These are phyloP conservation scores for Sterrhoptilus dennistouni DNA, from an alignment of 2,113 vertebrate species.

Conservation along the genomic window DNA sequence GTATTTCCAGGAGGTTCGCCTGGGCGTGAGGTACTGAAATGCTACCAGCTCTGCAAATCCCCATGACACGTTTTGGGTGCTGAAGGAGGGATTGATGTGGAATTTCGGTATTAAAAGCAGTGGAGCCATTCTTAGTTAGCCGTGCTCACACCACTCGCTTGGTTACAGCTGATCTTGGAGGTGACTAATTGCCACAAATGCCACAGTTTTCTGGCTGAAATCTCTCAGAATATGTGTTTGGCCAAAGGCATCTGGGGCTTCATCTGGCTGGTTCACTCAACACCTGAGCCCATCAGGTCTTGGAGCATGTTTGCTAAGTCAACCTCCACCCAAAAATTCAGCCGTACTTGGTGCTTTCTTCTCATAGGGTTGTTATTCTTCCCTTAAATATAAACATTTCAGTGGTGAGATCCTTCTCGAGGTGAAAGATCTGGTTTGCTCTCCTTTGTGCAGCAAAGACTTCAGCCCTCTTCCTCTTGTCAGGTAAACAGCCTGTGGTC, in stretches of 20 bases:
- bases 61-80: fast-evolving
- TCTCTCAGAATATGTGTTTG: neutral
- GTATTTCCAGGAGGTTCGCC: fast-evolving
- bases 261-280: neutral
- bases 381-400: neutral
- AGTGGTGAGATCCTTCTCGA: neutral
- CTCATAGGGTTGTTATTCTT: neutral
- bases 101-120: neutral
- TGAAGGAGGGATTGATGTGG: neutral
- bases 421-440: neutral
- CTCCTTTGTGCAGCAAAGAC: neutral
- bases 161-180: neutral
- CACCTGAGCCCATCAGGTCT: fast-evolving
- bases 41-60: neutral
- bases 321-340: neutral
- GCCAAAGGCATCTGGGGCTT: neutral
- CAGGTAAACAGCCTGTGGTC: slow-evolving; percentile 24
- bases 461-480: neutral
- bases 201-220: neutral
- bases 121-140: neutral
- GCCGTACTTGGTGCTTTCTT: neutral
- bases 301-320: neutral
- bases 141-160: fast-evolving
- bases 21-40: neutral
- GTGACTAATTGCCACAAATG: no score